phyloP scores from a whole-genome alignment of 2,113 vertebrate genomes.

The Salvator merianae region DNA sequence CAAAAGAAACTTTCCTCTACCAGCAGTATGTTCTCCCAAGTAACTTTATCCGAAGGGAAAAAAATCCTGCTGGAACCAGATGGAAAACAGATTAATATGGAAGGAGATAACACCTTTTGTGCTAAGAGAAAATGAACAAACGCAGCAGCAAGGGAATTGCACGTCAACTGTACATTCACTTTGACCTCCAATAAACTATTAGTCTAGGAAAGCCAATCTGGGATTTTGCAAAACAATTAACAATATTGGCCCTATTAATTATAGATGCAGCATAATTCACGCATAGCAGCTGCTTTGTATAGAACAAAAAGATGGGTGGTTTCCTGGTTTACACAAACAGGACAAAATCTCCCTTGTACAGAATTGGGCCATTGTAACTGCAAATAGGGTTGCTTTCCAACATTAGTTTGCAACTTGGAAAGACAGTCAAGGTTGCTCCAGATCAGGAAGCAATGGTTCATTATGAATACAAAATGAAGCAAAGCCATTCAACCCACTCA shows the following conservation, averaged over 20 bases:
- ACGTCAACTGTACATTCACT: neutral
- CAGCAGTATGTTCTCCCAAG: neutral
- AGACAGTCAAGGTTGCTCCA: slow-evolving; percentile 27
- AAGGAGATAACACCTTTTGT: neutral
- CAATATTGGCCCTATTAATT: slow-evolving; percentile 22
- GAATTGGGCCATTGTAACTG: slow-evolving; percentile 13
- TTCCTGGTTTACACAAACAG: slow-evolving; percentile 15
- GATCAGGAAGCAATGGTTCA: slow-evolving; percentile 16
- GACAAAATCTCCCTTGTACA: slow-evolving; percentile 1
- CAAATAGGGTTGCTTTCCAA: slow-evolving; percentile 29
- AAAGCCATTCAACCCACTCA: slow-evolving; percentile 14
- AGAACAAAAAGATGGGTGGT: slow-evolving; percentile 6
- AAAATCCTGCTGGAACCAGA: neutral
- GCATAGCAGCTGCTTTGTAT: slow-evolving; percentile 12
- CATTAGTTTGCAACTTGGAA: slow-evolving; percentile 10
- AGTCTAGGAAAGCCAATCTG: neutral
- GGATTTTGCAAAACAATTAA: neutral
- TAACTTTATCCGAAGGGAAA: neutral
- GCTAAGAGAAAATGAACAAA: slow-evolving; percentile 4
- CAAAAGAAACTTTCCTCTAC: neutral
- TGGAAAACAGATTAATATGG: neutral
- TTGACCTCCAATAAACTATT: neutral
- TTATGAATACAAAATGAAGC: slow-evolving; percentile 24
- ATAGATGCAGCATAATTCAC: slow-evolving; percentile 15
- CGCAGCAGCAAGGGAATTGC: neutral